Evolutionary conservation across 2,888 invertebrate genomes (phyloP), one percentile per base, ranked within the genome.

Genomic region (Pedicia rivosa): DNA sequence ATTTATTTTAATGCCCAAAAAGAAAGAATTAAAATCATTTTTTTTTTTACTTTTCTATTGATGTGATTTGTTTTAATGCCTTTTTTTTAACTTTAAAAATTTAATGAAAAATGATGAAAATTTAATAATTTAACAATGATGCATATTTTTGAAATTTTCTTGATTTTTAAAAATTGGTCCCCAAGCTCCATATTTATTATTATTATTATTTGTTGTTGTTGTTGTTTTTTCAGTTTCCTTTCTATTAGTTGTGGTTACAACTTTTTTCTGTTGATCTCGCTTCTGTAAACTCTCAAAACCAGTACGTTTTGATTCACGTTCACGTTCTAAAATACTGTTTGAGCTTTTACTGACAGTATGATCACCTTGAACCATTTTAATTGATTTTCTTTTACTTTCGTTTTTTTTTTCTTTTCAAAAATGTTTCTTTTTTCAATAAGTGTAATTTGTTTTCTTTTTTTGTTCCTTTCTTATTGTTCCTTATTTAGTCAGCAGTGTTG

Each of bases 91-190:
- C n/a, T n/a, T n/a, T n/a, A n/a, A n/a, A n/a, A n/a, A n/a, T n/a
- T n/a, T n/a, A n/a, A n/a, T n/a, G n/a, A n/a, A n/a, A n/a, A n/a
- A n/a, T n/a, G n/a, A n/a, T n/a, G n/a, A n/a, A n/a, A n/a, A n/a
- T n/a, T n/a, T n/a, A n/a, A n/a, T 22, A 35, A 39, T 49, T 63
- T 59, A 73, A 57, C 69, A 75, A 54, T 66, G 59, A 58, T 82
- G 82, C 73, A 81, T 73, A 48, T 74, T 71, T 42, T 68, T 63
- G 56, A 82, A 82, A 52, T 73, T 67, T 48, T 77, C 67, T 57
- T 73, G 78, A 64, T 78, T 76, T 63, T 81, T 79, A 62, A 70
- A 81, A 41, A 72, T 62, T 24, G 78, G 63, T 41, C 81, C 81
- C 79, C 79, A 82, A 37, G 74, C 65, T 38, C 76, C 77, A 53